Percentiles rank a stretch among this genome's conserved stretches.
These are phyloP conservation scores for Hiodon alosoides DNA, from an alignment of 2,113 vertebrate species.

Conservation along the genomic window DNA sequence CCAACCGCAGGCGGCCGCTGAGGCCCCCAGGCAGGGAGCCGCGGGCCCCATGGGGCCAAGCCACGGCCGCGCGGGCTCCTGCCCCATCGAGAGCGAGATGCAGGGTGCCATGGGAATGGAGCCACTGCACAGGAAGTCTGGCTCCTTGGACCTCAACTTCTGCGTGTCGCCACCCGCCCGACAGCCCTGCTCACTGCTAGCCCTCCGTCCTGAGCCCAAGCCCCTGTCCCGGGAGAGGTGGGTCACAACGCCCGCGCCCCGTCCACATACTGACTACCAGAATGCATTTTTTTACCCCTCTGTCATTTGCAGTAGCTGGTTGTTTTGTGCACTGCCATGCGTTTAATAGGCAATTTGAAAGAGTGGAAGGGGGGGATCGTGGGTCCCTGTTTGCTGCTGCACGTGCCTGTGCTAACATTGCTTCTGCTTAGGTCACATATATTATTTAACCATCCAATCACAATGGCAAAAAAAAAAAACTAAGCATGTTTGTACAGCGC, in stretches of 20 bases:
- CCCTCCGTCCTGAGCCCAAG: slow-evolving; percentile 83
- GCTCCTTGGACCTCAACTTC: slow-evolving; percentile 94
- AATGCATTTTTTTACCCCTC: background rate
- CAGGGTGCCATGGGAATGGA: slow-evolving; percentile 87
- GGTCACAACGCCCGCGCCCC: background rate
- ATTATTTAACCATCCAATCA: no score
- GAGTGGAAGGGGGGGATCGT: no score
- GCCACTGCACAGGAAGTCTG: slow-evolving; percentile 91
- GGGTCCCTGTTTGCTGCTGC: no score
- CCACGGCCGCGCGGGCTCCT: slow-evolving; percentile 85
- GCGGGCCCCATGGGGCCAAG: slow-evolving; percentile 66
- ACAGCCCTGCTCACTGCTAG: slow-evolving; percentile 72
- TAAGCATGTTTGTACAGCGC: no score
- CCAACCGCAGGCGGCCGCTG: slow-evolving; percentile 47
- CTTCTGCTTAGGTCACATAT: no score
- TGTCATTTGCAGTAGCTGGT: background rate
- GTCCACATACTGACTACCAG: no score
- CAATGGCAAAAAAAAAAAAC: no score
- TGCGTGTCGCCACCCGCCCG: slow-evolving; percentile 79
- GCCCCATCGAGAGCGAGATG: slow-evolving; percentile 93
- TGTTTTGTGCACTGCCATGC: no score
- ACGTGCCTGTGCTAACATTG: no score
- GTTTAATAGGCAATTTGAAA: no score
- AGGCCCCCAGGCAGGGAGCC: slow-evolving; percentile 63
- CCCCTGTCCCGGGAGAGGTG: slow-evolving; percentile 90